Evolutionary conservation across 2,113 vertebrate species (phyloP), one percentile per base, ranked within the genome.

Genomic region (Rissa tridactyla): DNA sequence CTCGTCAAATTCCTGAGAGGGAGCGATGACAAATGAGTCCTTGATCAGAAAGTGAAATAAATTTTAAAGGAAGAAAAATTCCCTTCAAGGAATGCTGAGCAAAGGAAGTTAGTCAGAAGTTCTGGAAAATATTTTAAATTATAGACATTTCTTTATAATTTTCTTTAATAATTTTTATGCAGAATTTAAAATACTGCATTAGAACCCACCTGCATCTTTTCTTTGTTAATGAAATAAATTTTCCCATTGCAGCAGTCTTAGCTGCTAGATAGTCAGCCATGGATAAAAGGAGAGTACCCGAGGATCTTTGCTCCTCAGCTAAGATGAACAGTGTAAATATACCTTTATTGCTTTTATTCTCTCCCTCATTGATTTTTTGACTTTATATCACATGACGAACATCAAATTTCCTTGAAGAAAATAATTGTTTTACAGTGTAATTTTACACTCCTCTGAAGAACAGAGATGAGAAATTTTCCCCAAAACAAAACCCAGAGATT

Each of bases 371-470:
- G 86, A 96, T 93, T 91, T 94, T 83, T 86, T 83, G 1, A 46
- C 72, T 88, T 65, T 38, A 51, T 54, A 71, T 66, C 60, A 81
- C 60, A 86, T 51, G 76, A 73, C 42, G 75, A 78, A 68, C 86
- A 86, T 70, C 9, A 60, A 94, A 94, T 88, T 91, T 94, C 54
- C 68, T 90, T 62, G 71, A 88, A 81, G 58, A 93, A 88, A 86
- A 94, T 86, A 88, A 93, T 89, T 94, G 75, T 22, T 72, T 95
- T 90, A 52, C 19, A 52, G 65, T 60, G 90, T 64, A 68, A 94
- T 91, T 96, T 95, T 95, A 92, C 90, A 94, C 75, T 86, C 30
- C 44, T 76, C 44, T 93, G 52, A 85, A 94, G 85, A 93, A 85
- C 30, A 79, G 44, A 78, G 26, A 76, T 55, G 21, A 87, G 57